A percentile compares a stretch with the other conserved stretches of the same genome.
These are phyloP conservation scores for Branchellion lobata DNA, from an alignment of 2,888 invertebrate species.

Conservation along the genomic window DNA sequence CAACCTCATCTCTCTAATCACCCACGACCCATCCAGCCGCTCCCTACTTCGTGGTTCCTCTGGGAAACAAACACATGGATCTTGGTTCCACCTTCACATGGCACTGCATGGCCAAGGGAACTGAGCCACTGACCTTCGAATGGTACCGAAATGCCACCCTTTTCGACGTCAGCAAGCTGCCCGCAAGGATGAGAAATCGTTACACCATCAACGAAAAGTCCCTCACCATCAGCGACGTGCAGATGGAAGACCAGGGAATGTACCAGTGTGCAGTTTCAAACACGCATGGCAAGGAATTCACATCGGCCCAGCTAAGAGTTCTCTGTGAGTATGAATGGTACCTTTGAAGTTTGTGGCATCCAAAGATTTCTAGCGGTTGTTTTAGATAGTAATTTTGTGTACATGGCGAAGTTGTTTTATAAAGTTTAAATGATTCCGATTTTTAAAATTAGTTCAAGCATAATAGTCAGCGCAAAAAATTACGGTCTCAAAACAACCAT, in stretches of 20 bases:
- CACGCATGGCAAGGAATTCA: constrained; percentile 76
- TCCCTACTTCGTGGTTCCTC: constrained; percentile 57
- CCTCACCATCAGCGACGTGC: constrained; percentile 53
- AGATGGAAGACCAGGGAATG: constrained; percentile 80
- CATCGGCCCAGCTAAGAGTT: constrained; percentile 84
- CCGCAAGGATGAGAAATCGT: constrained; percentile 39
- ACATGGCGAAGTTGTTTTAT: neutral
- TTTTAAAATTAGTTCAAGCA: neutral
- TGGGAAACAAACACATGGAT: constrained; percentile 57
- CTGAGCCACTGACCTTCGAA: constrained; percentile 53
- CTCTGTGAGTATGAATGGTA: constrained; percentile 68
- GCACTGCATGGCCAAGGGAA: constrained; percentile 58
- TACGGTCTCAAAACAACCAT: too few species aligned
- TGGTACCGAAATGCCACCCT: constrained; percentile 56
- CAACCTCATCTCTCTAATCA: too few species aligned
- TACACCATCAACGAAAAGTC: constrained; percentile 46
- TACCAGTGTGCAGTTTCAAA: constrained; percentile 90
- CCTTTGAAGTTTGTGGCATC: neutral
- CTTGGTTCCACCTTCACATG: constrained; percentile 55
- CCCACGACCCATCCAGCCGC: constrained; percentile 53
- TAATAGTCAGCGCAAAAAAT: too few species aligned
- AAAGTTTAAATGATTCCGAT: neutral
- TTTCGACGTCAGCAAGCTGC: constrained; percentile 19
- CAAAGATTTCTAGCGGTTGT: neutral
- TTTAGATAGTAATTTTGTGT: too few species aligned